phyloP scores from a whole-genome alignment of 2,113 vertebrate genomes.

The Eonycteris spelaea region DNA sequence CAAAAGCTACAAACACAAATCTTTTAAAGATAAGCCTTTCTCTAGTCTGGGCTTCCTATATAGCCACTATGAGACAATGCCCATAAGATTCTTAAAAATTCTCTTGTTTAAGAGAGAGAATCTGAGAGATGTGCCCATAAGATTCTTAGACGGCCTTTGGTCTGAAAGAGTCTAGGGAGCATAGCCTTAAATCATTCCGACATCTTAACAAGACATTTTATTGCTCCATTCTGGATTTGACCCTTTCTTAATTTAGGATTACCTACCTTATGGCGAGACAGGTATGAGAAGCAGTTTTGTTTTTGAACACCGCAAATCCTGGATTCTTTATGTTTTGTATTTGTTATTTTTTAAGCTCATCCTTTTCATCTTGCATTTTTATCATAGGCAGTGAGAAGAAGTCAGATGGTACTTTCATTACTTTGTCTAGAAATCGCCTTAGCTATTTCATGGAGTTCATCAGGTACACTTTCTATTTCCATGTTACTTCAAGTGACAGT shows the following conservation, averaged over 20 bases:
- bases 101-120: not conserved
- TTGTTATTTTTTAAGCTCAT: not conserved
- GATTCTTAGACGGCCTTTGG: not conserved
- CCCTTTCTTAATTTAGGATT: not conserved
- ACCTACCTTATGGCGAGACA: not conserved
- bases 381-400: not conserved
- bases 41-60: not conserved
- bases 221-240: not conserved
- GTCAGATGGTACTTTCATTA: not conserved
- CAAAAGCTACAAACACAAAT: slow-evolving; percentile 5
- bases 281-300: not conserved
- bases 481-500: not conserved
- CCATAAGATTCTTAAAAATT: not conserved
- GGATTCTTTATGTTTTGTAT: not conserved
- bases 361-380: slow-evolving; percentile 7
- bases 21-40: not conserved
- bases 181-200: slow-evolving; percentile 16
- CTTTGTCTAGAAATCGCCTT: not conserved
- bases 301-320: not conserved
- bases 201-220: slow-evolving; percentile 22
- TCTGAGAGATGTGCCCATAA: not conserved
- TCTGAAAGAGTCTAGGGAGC: not conserved
- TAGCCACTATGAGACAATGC: not conserved
- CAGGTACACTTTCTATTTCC: not conserved
- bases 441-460: not conserved